Base-by-base conservation (phyloP, 2,113 vertebrate genomes). In the Sterrhoptilus dennistouni region DNA sequence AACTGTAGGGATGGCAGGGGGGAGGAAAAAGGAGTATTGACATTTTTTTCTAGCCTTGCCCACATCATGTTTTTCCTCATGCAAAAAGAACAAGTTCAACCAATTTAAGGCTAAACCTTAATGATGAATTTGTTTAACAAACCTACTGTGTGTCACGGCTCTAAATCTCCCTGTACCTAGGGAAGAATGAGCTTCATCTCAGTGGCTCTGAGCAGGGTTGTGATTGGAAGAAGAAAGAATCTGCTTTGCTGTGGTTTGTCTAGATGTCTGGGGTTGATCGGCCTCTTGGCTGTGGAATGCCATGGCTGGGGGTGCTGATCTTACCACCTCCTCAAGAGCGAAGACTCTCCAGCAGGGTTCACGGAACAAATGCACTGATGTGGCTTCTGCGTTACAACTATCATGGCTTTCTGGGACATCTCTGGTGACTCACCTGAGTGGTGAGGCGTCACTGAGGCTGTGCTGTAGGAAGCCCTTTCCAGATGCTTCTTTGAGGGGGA, bases 41-140 rank as follows among this genome's bases (percentile, higher is more conserved):
- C 13, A 0, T 59, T 66, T 77, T 83, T 63, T 42, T 44, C 35
- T 89, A 83, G 80, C 52, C 25, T 83, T 89, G 86, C 60, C 47
- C 60, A 52, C 36, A 45, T 50, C 23, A 4, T 22, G 42, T 85
- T 89, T 89, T 74, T 27, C 40, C 42, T 50, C 36, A 12, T 49
- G 64, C 14, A 36, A 36, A 90, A 87, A 71, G 77, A 93, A 79
- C 57, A 77, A 79, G 16, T 29, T 90, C 66, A 91, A 57, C 80
- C 65, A 70, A 84, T 79, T 84, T 17, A 87, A 85, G 68, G 79
- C 82, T 95, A 68, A 93, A 88, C 25, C 38, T 94, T 89, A 50
- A 56, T 0, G 12, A 44, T n/a, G 42, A 77, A 88, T 90, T 88
- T 74, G 35, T 77, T 82, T 68, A 90, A 90, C 61, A 60, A 84